Conservation (phyloP, 1,140 invertebrate species). For the Monomorium pharaonis region DNA sequence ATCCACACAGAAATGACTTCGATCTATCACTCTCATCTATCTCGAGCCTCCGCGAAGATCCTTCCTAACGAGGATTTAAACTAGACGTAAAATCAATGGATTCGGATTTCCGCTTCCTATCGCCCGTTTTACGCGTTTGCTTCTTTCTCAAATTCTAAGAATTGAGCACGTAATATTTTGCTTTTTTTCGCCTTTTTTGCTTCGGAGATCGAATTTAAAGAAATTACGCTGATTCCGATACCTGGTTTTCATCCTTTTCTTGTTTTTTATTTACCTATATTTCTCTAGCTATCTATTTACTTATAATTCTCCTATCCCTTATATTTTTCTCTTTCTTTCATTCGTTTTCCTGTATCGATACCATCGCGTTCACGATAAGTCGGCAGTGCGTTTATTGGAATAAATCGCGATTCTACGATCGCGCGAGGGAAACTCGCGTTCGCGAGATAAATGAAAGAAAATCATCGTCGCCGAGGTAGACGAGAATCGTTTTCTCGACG, state of each 20-base stretch:
- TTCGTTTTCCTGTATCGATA: neutral
- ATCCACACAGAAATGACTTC: conserved; percentile 28
- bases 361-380: conserved; percentile 49
- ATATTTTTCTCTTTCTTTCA: conserved; percentile 1
- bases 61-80: neutral
- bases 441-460: neutral
- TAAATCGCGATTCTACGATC: conserved; percentile 43
- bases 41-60: neutral
- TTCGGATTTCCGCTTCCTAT: neutral
- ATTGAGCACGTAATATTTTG: neutral
- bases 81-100: neutral
- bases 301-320: neutral
- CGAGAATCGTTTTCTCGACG: neutral
- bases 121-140: neutral
- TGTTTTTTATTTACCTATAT: neutral
- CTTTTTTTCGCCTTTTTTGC: neutral
- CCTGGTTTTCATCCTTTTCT: neutral
- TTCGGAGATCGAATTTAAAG: neutral
- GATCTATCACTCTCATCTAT: conserved; percentile 10
- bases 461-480: conserved; percentile 11
- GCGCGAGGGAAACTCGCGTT: neutral
- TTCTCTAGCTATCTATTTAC: neutral
- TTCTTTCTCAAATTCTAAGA: neutral
- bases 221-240: neutral
- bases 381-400: conserved; percentile 66